Evolutionary conservation across 1,140 invertebrate genomes (phyloP).

Genomic region (Zophobas atratus): DNA sequence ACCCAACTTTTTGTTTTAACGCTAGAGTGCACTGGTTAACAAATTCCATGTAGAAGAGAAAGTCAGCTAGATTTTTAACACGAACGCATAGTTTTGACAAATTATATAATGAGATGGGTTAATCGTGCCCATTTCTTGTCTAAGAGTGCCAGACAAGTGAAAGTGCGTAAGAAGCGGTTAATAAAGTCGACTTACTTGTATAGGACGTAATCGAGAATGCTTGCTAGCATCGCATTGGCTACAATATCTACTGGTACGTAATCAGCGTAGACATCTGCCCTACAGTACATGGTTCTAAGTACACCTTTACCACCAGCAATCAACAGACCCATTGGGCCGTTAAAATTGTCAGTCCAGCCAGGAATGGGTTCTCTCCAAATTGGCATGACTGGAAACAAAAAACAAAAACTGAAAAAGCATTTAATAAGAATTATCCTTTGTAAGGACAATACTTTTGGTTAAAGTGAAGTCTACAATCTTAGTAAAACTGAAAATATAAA

Average conservation of each 20-base stretch:
- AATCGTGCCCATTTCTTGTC: too few species aligned
- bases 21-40: too few species aligned
- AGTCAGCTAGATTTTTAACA: too few species aligned
- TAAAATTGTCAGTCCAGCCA: constrained; percentile 95
- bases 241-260: constrained; percentile 87
- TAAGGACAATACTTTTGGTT: too few species aligned
- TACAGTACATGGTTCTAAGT: constrained; percentile 85
- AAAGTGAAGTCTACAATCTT: too few species aligned
- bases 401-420: not conserved
- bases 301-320: constrained; percentile 87
- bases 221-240: constrained; percentile 82
- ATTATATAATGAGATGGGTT: too few species aligned
- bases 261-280: constrained; percentile 82
- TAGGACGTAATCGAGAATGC: constrained; percentile 74
- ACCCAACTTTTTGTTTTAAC: too few species aligned
- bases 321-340: constrained; percentile 86
- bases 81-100: too few species aligned
- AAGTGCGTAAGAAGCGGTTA: not conserved
- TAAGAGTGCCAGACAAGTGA: constrained; percentile 57
- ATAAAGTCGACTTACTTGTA: constrained; percentile 64
- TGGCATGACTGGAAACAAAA: constrained; percentile 73
- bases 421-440: too few species aligned
- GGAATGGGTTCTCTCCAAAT: constrained; percentile 81
- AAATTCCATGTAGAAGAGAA: too few species aligned
- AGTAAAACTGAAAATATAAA: not conserved